These are phyloP conservation scores for Speoplatyrhinus poulsoni DNA, from an alignment of 2,113 vertebrate species.

Conservation along the genomic window DNA sequence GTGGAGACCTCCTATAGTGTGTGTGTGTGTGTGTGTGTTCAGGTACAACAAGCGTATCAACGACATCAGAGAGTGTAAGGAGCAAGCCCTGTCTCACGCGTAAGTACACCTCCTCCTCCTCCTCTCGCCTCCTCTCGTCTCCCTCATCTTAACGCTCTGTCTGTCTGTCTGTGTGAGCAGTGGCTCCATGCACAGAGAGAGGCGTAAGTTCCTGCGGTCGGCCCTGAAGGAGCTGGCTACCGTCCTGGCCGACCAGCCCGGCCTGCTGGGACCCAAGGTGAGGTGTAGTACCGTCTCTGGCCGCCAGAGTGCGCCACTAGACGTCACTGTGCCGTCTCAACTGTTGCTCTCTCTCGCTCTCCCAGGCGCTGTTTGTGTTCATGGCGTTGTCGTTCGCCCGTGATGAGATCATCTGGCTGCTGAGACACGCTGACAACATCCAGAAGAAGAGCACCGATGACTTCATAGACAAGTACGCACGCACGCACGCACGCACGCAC, in stretches of 20 bases:
- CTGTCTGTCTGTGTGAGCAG: slow-evolving; percentile 66
- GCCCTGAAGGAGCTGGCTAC: slow-evolving; percentile 96
- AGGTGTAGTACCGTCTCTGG: neutral
- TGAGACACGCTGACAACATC: slow-evolving; percentile 98
- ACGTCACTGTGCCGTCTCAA: neutral
- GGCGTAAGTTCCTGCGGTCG: slow-evolving; percentile 95
- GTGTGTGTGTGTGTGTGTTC: slow-evolving; percentile 36
- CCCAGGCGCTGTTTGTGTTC: slow-evolving; percentile 95
- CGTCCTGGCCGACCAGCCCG: slow-evolving; percentile 95
- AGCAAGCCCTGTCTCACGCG: slow-evolving; percentile 95
- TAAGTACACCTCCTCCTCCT: slow-evolving; percentile 69
- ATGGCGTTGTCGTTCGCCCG: slow-evolving; percentile 98
- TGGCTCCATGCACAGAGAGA: slow-evolving; percentile 96
- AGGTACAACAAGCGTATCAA: slow-evolving; percentile 99
- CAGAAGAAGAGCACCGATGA: slow-evolving; percentile 99
- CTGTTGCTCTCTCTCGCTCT: neutral
- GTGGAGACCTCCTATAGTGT: neutral
- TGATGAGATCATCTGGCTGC: slow-evolving; percentile 98
- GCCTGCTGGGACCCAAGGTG: slow-evolving; percentile 95
- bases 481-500: neutral
- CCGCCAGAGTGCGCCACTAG: neutral
- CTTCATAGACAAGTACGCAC: slow-evolving; percentile 94
- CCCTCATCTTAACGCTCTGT: slow-evolving; percentile 14
- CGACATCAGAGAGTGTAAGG: slow-evolving; percentile 98
- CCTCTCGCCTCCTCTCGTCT: neutral